These are phyloP conservation scores for Amphipoea lucens DNA, from an alignment of 2,888 invertebrate genomes.

Conservation along the genomic window DNA sequence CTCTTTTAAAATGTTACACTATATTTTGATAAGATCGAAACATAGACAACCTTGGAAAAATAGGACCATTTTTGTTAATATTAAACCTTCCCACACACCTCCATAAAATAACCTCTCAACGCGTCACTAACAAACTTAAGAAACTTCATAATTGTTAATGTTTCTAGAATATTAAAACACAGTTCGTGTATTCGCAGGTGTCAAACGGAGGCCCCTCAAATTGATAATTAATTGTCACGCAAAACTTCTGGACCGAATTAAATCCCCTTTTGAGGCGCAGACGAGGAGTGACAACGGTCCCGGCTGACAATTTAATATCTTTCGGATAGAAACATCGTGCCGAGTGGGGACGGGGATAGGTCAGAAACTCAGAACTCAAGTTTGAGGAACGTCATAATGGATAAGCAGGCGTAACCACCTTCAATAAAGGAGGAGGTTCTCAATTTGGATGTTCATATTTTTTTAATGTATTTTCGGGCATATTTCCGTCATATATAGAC, in stretches of 20 bases:
- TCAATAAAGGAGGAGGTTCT: too few species aligned
- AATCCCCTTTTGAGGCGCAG: slow-evolving; percentile 85
- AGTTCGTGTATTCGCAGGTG: slow-evolving; percentile 77
- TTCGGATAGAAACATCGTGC: slow-evolving; percentile 81
- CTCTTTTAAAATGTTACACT: background rate
- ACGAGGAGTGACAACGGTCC: slow-evolving; percentile 82
- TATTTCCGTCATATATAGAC: too few species aligned
- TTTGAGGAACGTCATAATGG: slow-evolving; percentile 54
- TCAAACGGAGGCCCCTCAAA: slow-evolving; percentile 83
- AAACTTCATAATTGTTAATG: slow-evolving; percentile 63
- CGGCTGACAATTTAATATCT: slow-evolving; percentile 89
- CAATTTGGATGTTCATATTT: too few species aligned
- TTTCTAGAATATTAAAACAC: slow-evolving; percentile 65
- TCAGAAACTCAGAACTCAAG: slow-evolving; percentile 66
- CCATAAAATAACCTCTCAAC: slow-evolving; percentile 11
- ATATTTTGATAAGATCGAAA: background rate
- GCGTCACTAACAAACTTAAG: slow-evolving; percentile 38
- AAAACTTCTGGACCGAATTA: slow-evolving; percentile 88
- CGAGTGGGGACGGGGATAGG: slow-evolving; percentile 58
- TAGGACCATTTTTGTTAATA: background rate
- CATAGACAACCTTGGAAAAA: background rate
- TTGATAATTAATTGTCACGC: slow-evolving; percentile 89
- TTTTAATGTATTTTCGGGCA: too few species aligned
- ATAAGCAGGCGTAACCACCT: slow-evolving; percentile 14
- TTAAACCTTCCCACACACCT: background rate